Conservation (phyloP, 1,140 invertebrate genomes). For the Sycophila sp. region DNA sequence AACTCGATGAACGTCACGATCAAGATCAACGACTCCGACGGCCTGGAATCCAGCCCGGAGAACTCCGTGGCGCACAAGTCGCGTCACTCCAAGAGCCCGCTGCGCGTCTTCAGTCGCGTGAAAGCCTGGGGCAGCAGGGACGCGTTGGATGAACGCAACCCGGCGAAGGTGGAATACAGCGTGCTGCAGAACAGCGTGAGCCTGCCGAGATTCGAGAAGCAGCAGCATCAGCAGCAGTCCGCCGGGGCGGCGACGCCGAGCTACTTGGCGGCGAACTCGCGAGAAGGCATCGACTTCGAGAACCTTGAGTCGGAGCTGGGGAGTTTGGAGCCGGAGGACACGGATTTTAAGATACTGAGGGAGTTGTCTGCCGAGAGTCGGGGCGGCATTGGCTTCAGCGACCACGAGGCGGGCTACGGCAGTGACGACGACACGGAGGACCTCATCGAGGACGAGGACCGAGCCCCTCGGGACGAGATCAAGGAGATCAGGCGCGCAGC, state of each 20-base stretch:
- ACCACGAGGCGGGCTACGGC: slow-evolving; percentile 14
- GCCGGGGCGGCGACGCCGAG: slow-evolving; percentile 42
- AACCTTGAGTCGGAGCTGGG: slow-evolving; percentile 57
- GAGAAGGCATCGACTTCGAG: slow-evolving; percentile 63
- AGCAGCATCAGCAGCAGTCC: slow-evolving; percentile 15
- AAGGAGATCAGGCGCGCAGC: background rate
- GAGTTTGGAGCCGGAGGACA: slow-evolving; percentile 57
- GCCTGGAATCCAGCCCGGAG: slow-evolving; percentile 58
- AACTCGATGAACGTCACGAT: slow-evolving; percentile 48
- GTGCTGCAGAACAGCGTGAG: slow-evolving; percentile 46
- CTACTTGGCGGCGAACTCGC: slow-evolving; percentile 59
- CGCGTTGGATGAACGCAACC: slow-evolving; percentile 50
- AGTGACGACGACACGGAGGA: slow-evolving; percentile 34
- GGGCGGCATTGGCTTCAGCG: background rate
- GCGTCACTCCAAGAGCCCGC: slow-evolving; percentile 59
- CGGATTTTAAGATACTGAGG: slow-evolving; percentile 23
- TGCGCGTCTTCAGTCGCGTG: slow-evolving; percentile 59
- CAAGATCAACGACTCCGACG: slow-evolving; percentile 54
- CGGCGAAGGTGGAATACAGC: slow-evolving; percentile 54
- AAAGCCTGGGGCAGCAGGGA: slow-evolving; percentile 60
- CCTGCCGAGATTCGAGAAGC: slow-evolving; percentile 15
- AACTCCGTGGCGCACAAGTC: slow-evolving; percentile 57
- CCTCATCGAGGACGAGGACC: slow-evolving; percentile 12
- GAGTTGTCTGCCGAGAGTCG: slow-evolving; percentile 37
- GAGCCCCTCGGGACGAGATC: background rate